Evolutionary conservation across 2,888 invertebrate genomes (phyloP).

Genomic region (Drosophila seclusa): DNA sequence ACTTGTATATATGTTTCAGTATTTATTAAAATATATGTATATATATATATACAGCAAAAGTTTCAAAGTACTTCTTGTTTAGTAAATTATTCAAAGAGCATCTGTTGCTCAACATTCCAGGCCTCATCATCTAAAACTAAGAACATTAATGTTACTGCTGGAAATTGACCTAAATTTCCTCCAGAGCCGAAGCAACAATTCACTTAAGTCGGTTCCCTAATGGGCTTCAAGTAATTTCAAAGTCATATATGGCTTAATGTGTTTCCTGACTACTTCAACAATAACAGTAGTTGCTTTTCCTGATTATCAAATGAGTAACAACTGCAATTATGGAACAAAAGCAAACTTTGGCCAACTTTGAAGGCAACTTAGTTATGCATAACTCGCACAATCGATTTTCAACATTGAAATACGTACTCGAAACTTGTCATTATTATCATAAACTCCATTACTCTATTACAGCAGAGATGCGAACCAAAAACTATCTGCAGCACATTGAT

Average conservation of each 20-base stretch:
- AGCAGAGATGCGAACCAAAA: slow-evolving; percentile 23
- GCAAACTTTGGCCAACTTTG: slow-evolving; percentile 33
- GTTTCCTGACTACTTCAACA: slow-evolving; percentile 10
- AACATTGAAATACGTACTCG: slow-evolving; percentile 36
- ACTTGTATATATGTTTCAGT: background rate
- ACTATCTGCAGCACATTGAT: slow-evolving; percentile 71
- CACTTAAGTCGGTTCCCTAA: slow-evolving; percentile 11
- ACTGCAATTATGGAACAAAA: slow-evolving; percentile 36
- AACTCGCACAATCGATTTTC: slow-evolving; percentile 41
- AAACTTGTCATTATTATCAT: slow-evolving; percentile 49
- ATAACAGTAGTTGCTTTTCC: slow-evolving; percentile 1
- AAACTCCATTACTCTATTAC: slow-evolving; percentile 21
- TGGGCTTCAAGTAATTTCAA: slow-evolving; percentile 2
- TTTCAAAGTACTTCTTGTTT: background rate
- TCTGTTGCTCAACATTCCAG: background rate
- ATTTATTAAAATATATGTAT: background rate
- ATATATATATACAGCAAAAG: background rate
- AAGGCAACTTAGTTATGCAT: slow-evolving; percentile 32
- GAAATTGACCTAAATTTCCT: background rate
- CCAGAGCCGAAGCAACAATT: background rate
- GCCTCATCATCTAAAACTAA: background rate
- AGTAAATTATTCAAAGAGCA: background rate
- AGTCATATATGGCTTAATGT: slow-evolving; percentile 7
- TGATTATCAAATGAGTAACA: slow-evolving; percentile 17
- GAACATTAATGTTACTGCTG: background rate